Evolutionary conservation across 2,113 vertebrate species (phyloP).

Genomic region (Ictalurus punctatus): DNA sequence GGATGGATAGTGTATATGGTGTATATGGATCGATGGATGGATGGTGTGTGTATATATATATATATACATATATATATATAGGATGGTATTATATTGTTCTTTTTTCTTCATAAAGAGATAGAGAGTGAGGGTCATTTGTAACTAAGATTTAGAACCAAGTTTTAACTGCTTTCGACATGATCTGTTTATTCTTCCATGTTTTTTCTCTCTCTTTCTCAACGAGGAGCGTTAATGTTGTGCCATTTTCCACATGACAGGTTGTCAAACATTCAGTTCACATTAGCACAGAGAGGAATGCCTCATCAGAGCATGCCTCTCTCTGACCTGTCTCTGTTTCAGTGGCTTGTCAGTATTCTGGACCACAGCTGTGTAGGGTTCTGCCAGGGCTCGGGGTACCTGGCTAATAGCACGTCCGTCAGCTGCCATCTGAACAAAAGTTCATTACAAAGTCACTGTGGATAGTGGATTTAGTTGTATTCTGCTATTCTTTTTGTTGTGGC

Average conservation of each 20-base stretch:
- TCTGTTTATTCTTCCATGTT: conserved; percentile 9
- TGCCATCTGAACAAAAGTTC: conserved; percentile 57
- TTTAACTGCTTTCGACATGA: neutral
- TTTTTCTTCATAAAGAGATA: neutral
- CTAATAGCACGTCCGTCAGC: conserved; percentile 52
- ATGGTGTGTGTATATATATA: too few species aligned
- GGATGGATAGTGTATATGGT: too few species aligned
- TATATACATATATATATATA: neutral
- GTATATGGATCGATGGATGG: too few species aligned
- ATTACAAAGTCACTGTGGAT: conserved; percentile 56
- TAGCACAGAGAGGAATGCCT: conserved; percentile 41
- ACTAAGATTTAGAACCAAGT: neutral
- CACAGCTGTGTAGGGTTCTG: conserved; percentile 38
- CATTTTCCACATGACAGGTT: conserved; percentile 40
- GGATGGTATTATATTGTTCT: neutral
- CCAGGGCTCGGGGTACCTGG: conserved; percentile 44
- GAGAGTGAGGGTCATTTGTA: neutral
- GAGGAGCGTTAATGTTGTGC: conserved; percentile 29
- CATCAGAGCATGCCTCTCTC: conserved; percentile 45
- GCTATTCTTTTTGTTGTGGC: conserved; percentile 62
- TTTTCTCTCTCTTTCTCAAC: neutral
- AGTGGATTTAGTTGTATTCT: conserved; percentile 57
- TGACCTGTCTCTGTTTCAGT: conserved; percentile 46
- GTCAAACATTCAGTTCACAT: conserved; percentile 51
- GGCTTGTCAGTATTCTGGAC: conserved; percentile 52